A percentile compares a stretch with the other conserved stretches of the same genome.
Evolutionary conservation across 2,113 vertebrate species (phyloP).

Genomic region (Helogale parvula): DNA sequence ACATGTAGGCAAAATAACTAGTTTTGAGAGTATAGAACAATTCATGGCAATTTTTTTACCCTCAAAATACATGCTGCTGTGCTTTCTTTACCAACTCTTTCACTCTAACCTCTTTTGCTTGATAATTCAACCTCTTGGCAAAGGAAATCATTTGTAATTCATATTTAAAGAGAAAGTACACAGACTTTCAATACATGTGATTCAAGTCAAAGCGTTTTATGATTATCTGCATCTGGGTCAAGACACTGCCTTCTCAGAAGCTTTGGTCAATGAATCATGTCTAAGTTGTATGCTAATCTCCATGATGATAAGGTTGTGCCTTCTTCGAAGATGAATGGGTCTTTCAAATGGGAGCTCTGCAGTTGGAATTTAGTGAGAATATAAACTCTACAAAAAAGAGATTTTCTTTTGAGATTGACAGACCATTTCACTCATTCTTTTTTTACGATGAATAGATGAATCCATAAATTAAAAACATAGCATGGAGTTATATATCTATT

Average conservation of each 20-base stretch:
- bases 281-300: conserved; percentile 58
- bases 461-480: conserved; percentile 47
- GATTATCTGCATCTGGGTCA: conserved; percentile 46
- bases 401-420: conserved; percentile 58
- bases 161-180: conserved; percentile 58
- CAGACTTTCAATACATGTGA: conserved; percentile 8
- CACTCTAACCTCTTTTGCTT: not conserved
- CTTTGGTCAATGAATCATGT: conserved; percentile 54
- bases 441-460: conserved; percentile 36
- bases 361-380: conserved; percentile 47
- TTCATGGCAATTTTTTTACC: not conserved
- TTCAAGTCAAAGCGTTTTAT: conserved; percentile 55
- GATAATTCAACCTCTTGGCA: not conserved
- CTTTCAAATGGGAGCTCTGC: conserved; percentile 63
- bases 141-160: conserved; percentile 53
- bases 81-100: not conserved
- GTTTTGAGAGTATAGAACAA: not conserved
- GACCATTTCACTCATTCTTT: not conserved
- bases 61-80: not conserved
- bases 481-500: not conserved
- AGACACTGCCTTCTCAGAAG: conserved; percentile 58
- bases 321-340: conserved; percentile 56
- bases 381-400: conserved; percentile 63
- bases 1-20: not conserved
- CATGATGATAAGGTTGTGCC: conserved; percentile 60